Conservation (phyloP, 2,113 vertebrate species). For the Sylvilagus bachmani region DNA sequence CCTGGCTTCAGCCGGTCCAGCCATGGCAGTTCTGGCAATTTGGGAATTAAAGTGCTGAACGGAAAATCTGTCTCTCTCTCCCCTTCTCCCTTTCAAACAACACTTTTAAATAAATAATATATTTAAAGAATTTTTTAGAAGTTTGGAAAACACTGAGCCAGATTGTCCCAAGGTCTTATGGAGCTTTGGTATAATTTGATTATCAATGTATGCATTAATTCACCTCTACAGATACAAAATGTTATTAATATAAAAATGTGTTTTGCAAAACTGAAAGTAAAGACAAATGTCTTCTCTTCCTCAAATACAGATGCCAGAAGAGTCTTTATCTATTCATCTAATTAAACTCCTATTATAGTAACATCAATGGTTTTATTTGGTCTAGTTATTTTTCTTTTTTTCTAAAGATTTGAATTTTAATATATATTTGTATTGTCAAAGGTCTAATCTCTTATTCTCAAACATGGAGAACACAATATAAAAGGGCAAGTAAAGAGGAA, state of each 20-base stretch:
- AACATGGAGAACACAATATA: background rate
- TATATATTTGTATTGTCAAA: background rate
- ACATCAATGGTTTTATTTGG: background rate
- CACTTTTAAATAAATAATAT: too few species aligned
- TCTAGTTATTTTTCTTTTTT: background rate
- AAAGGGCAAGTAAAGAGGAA: background rate
- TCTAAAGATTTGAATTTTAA: conserved; percentile 46
- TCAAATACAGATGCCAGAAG: background rate
- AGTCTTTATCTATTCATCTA: background rate
- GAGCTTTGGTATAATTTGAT: background rate
- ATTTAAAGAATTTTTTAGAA: background rate
- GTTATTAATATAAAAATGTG: conserved; percentile 31
- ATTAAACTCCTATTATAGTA: background rate
- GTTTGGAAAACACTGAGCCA: conserved; percentile 26
- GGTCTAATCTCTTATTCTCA: conserved; percentile 35
- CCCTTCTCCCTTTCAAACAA: too few species aligned
- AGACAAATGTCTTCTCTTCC: conserved; percentile 9
- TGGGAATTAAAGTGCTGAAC: too few species aligned
- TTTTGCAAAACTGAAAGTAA: background rate
- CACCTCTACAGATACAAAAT: background rate
- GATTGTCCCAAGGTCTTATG: background rate
- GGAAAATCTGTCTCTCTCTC: too few species aligned
- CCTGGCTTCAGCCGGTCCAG: too few species aligned
- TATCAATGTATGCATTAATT: conserved; percentile 26
- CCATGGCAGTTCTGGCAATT: too few species aligned